phyloP scores from a whole-genome alignment of 2,888 invertebrate genomes.

The Galerucella nymphaeae region DNA sequence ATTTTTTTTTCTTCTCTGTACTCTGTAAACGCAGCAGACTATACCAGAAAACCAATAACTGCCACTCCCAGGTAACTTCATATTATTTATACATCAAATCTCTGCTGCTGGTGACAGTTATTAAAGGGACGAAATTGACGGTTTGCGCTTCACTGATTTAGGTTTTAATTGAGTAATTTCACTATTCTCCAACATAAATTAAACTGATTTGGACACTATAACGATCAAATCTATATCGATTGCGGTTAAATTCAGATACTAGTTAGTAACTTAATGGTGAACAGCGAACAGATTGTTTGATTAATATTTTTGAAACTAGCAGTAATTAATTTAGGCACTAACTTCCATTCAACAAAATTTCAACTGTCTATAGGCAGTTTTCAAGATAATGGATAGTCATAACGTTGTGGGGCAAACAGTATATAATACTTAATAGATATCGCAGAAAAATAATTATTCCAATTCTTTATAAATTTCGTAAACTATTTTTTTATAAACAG shows the following conservation, averaged over 20 bases:
- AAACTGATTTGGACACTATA: neutral
- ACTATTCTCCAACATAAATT: constrained; percentile 8
- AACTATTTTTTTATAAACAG: too few relatives aligned
- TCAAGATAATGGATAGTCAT: too few relatives aligned
- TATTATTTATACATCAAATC: neutral
- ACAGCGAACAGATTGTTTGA: neutral
- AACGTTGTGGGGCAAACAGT: too few relatives aligned
- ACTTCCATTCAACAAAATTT: too few relatives aligned
- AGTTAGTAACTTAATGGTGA: neutral
- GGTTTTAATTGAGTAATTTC: constrained; percentile 9
- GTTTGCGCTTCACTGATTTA: neutral
- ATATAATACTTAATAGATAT: too few relatives aligned
- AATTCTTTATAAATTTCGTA: too few relatives aligned
- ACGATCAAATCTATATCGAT: constrained; percentile 1
- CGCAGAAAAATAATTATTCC: too few relatives aligned
- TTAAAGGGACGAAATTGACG: constrained; percentile 2
- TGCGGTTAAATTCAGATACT: neutral
- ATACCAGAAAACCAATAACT: neutral
- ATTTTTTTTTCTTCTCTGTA: too few relatives aligned
- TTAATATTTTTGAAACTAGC: too few relatives aligned
- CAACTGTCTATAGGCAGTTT: too few relatives aligned
- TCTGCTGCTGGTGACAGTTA: constrained; percentile 3
- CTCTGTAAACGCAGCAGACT: neutral
- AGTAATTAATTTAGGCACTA: too few relatives aligned
- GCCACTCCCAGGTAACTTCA: constrained; percentile 1